Evolutionary conservation across 2,797 vertebrate genomes (phyloP), one percentile per base, ranked within the genome.

Genomic region (Pteronotus mesoamericanus): DNA sequence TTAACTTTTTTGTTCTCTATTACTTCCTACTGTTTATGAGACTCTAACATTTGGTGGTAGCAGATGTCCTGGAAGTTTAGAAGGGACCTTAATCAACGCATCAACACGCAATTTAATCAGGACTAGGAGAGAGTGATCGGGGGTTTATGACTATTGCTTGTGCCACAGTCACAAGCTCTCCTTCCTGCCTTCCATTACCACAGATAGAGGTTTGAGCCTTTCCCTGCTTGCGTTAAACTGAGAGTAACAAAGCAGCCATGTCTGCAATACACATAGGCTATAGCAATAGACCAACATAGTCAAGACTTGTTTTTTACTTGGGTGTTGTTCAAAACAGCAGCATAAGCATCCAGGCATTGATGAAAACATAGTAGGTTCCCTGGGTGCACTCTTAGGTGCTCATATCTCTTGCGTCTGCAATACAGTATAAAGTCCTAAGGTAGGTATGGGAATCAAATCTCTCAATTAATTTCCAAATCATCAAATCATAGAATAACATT

Each of bases 61-160:
- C 92, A 94, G 94, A 94, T 46, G 46, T 90, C 90, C 87, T 86
- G 16, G 53, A 86, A 92, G 72, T 46, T 92, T 61, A 96, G 90
- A 71, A 69, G 44, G 37, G 77, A 90, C 66, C 37, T 92, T 94
- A 92, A 90, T 79, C 88, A 94, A 53, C 55, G 66, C 42, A 51
- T 55, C 57, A 48, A 75, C 90, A n/a, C 42, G 89, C 75, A 66
- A 55, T 71, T 72, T 90, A 82, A 89, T 90, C 85, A 51, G 48
- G 48, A 87, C 66, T 15, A 57, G 22, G 21, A 83, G 12, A 80
- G 53, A 64, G 46, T 5, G 44, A 79, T 66, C 26, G 3, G n/a
- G 32, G 32, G 2, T 21, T 48, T 42, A 37, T 3, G 29, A n/a
- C 66, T 53, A 39, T 37, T 32, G 51, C 18, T 16, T 51, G 19